phyloP scores from a whole-genome alignment of 2,888 invertebrate species.

The Synergus japonicus region DNA sequence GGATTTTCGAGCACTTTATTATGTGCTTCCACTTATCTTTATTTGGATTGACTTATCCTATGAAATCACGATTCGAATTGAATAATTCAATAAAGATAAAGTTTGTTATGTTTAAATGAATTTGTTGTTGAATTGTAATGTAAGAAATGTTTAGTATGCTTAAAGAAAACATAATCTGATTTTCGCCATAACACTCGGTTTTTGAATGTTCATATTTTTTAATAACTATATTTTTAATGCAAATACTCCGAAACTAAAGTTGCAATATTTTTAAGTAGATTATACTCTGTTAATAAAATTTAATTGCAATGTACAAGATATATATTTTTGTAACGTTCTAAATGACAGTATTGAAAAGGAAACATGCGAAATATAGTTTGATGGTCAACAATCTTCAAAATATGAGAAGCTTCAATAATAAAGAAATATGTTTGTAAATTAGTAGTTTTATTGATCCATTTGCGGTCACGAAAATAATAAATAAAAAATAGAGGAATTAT shows the following conservation, averaged over 20 bases:
- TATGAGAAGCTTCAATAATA: conserved; percentile 26
- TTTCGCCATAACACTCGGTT: neutral
- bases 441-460: neutral
- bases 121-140: conserved; percentile 30
- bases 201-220: neutral
- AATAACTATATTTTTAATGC: neutral
- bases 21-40: neutral
- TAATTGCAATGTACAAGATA: conserved; percentile 48
- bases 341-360: conserved; percentile 21
- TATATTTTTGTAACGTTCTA: conserved; percentile 26
- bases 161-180: neutral
- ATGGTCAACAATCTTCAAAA: neutral
- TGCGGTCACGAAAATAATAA: neutral
- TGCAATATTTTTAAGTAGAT: neutral
- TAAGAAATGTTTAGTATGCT: neutral
- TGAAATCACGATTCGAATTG: neutral
- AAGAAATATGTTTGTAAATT: conserved; percentile 25
- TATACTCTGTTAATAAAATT: conserved; percentile 53
- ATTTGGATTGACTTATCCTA: neutral
- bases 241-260: neutral
- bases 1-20: conserved; percentile 24
- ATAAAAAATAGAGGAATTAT: neutral
- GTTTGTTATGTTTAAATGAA: neutral
- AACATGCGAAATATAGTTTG: conserved; percentile 10
- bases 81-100: neutral